phyloP scores from a whole-genome alignment of 2,888 invertebrate species.

The Cosmia pyralina region DNA sequence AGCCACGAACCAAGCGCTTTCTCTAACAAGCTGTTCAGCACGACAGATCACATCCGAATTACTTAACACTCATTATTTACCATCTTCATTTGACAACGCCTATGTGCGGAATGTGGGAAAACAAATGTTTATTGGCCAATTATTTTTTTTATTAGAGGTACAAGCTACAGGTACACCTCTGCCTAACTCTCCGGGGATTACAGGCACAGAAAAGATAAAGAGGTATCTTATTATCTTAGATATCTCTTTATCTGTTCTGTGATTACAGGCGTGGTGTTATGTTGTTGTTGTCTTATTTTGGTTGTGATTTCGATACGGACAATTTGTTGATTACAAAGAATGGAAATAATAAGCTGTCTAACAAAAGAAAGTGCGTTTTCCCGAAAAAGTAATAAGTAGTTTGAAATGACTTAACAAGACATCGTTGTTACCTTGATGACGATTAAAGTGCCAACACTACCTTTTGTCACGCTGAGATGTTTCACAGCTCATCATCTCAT shows the following conservation, averaged over 20 bases:
- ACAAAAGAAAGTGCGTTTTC: conserved; percentile 57
- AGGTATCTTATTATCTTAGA: too few species aligned
- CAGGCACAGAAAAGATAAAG: too few species aligned
- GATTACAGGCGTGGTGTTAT: too few species aligned
- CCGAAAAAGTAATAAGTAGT: conserved; percentile 31
- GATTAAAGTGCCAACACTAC: conserved; percentile 16
- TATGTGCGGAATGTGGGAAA: conserved; percentile 36
- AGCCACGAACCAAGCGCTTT: conserved; percentile 72
- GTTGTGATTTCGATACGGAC: not conserved
- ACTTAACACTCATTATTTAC: conserved; percentile 60
- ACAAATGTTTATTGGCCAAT: conserved; percentile 2
- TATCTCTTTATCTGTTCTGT: too few species aligned
- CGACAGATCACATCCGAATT: conserved; percentile 69
- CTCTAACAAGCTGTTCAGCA: conserved; percentile 72
- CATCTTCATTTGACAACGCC: conserved; percentile 40
- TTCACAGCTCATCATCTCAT: conserved; percentile 45
- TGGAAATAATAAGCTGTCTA: conserved; percentile 1
- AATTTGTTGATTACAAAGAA: conserved; percentile 37
- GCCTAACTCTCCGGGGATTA: too few species aligned
- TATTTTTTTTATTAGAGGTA: not conserved
- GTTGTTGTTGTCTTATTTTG: too few species aligned
- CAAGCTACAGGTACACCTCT: too few species aligned
- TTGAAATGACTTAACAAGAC: conserved; percentile 42
- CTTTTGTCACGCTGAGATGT: conserved; percentile 19
- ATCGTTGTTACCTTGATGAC: conserved; percentile 29